These are phyloP conservation scores for Tokudaia tokunoshimensis DNA, from an alignment of 2,797 vertebrate genomes.

Conservation along the genomic window DNA sequence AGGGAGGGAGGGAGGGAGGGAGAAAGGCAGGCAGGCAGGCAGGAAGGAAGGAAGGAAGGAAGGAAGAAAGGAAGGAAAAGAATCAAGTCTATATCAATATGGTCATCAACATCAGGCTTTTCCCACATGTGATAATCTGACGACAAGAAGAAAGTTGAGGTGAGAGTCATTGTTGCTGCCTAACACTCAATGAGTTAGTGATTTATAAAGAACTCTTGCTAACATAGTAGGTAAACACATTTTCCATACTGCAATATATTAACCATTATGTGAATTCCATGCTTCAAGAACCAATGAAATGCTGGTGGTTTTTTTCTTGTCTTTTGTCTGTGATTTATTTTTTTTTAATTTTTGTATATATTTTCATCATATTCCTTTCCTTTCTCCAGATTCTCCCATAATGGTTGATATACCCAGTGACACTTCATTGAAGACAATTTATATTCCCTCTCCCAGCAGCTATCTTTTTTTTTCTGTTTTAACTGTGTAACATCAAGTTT, in stretches of 20 bases:
- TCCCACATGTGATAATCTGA: not conserved
- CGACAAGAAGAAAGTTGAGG: not conserved
- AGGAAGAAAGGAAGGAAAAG: not conserved
- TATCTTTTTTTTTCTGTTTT: not conserved
- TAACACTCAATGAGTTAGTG: constrained; percentile 11
- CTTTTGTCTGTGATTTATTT: constrained; percentile 19
- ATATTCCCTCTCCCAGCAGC: not conserved
- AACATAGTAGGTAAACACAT: not conserved
- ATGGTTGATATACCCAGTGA: not conserved
- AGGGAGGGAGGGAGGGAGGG: not conserved
- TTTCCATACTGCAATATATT: not conserved
- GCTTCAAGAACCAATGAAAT: constrained; percentile 6
- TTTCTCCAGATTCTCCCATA: not conserved
- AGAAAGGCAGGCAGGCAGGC: not conserved
- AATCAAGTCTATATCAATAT: not conserved
- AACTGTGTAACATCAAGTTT: not conserved
- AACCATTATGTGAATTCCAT: not conserved
- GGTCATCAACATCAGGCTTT: constrained; percentile 13
- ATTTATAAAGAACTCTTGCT: not conserved
- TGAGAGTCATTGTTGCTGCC: not conserved
- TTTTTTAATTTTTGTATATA: not conserved
- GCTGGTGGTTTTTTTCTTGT: not conserved
- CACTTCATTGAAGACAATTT: not conserved
- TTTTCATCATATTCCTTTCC: not conserved
- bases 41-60: not conserved